Conservation (phyloP, 2,797 vertebrate species). For the Pangasius macronema region DNA sequence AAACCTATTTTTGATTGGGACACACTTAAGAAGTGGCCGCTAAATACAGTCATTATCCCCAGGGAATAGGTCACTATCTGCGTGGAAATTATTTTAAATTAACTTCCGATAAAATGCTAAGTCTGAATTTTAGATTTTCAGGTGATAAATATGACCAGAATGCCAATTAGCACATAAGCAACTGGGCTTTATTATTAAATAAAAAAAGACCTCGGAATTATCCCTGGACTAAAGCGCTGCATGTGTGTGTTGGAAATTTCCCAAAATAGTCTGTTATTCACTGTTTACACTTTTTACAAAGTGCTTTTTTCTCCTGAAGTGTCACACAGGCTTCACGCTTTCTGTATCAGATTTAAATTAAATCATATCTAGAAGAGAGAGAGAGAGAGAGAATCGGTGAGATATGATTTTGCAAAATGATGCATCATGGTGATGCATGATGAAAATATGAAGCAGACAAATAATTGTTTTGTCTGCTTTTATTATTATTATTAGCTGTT, state of each 20-base stretch:
- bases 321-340: neutral
- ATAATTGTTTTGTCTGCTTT: neutral
- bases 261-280: neutral
- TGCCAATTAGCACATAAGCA: neutral
- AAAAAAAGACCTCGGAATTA: neutral
- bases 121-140: neutral
- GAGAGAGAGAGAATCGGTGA: neutral
- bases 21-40: conserved; percentile 51
- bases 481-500: neutral
- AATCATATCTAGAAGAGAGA: neutral
- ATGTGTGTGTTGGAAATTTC: neutral
- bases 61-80: neutral
- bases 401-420: neutral
- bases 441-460: neutral
- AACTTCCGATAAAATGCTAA: neutral
- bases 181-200: neutral
- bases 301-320: neutral
- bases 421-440: too few species aligned
- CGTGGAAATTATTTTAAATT: neutral
- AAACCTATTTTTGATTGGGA: conserved; percentile 55
- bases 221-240: neutral
- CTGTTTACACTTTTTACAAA: neutral
- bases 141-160: neutral
- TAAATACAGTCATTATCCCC: conserved; percentile 22
- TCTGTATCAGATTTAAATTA: neutral